These are phyloP conservation scores for Onthophagus sagittarius DNA, from an alignment of 2,888 invertebrate genomes.

Conservation along the genomic window DNA sequence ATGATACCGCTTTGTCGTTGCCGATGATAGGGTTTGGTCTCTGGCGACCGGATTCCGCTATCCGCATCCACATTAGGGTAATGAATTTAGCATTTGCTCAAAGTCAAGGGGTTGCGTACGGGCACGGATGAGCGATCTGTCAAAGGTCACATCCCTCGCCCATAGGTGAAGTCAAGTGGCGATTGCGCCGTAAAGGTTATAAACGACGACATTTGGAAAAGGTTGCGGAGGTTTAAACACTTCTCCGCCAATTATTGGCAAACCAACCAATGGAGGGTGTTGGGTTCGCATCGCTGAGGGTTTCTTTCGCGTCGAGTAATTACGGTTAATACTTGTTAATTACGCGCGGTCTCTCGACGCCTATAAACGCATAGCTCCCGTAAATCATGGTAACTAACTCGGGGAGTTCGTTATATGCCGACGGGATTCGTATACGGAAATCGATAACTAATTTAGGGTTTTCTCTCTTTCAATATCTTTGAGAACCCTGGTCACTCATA, in stretches of 20 bases:
- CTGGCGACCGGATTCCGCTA: background rate
- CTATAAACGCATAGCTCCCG: slow-evolving; percentile 37
- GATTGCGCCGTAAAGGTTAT: background rate
- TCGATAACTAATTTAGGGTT: background rate
- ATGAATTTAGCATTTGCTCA: background rate
- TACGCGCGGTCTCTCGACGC: slow-evolving; percentile 35
- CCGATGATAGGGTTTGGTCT: background rate
- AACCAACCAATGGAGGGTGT: background rate
- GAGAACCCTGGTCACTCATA: background rate
- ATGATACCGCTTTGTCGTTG: background rate
- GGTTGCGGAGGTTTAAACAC: background rate
- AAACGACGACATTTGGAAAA: background rate
- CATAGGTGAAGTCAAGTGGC: background rate
- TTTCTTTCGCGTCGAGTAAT: slow-evolving; percentile 31
- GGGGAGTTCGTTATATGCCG: background rate
- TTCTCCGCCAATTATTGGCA: background rate
- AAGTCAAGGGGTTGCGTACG: background rate
- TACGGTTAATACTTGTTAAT: slow-evolving; percentile 39
- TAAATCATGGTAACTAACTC: slow-evolving; percentile 37
- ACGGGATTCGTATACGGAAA: background rate
- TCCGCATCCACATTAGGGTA: background rate
- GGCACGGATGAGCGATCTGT: background rate
- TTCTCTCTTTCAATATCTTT: background rate
- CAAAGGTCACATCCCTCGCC: background rate
- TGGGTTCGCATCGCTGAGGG: background rate